Conservation (phyloP, 2,113 vertebrate genomes). For the Sterna hirundo region DNA sequence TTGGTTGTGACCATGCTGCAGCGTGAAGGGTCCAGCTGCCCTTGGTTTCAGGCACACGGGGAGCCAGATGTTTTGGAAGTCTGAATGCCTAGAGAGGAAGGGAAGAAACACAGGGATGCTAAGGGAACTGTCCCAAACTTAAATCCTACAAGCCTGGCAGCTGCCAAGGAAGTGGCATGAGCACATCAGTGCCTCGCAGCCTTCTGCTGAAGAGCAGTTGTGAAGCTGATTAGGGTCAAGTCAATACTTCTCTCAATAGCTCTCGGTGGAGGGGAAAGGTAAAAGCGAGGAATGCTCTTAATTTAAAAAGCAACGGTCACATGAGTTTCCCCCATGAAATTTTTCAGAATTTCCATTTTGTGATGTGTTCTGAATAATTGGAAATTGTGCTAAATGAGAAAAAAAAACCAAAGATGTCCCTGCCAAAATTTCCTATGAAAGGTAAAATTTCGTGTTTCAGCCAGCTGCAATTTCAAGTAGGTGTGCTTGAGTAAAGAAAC, state of each 20-base stretch:
- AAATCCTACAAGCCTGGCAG: neutral
- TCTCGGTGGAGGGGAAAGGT: neutral
- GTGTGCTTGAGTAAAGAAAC: neutral
- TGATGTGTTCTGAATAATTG: neutral
- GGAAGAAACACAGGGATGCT: neutral
- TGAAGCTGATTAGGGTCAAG: neutral
- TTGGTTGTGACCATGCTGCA: neutral
- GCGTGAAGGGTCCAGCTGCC: neutral
- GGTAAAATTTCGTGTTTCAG: neutral
- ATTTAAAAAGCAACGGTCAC: neutral
- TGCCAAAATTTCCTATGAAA: conserved; percentile 11
- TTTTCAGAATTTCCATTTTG: conserved; percentile 42
- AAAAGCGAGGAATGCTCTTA: neutral
- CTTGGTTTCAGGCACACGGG: neutral
- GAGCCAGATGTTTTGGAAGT: neutral
- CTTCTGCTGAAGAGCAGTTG: neutral
- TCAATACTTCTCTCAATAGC: neutral
- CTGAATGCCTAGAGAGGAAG: neutral
- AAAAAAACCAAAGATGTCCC: neutral
- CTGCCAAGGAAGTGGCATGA: neutral
- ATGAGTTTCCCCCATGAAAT: neutral
- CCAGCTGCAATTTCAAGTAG: conserved; percentile 3
- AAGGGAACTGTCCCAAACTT: neutral
- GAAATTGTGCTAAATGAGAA: neutral
- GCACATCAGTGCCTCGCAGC: neutral